Evolutionary conservation across 2,888 invertebrate genomes (phyloP).

Genomic region (Serripes groenlandicus): DNA sequence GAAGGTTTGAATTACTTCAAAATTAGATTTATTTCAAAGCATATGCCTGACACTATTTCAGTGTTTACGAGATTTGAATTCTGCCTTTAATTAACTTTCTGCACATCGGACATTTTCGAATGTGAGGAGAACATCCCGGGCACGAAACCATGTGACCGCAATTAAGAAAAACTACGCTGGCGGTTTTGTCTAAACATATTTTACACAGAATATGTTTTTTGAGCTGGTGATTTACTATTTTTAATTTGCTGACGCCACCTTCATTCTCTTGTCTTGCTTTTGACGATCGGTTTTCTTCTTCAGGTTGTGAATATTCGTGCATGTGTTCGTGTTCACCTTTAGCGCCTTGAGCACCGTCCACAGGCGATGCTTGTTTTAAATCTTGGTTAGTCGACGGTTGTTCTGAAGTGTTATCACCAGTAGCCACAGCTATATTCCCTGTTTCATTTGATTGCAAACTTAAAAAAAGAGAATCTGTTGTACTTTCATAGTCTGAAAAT

Average conservation of each 20-base stretch:
- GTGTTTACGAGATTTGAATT: too few species aligned
- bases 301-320: neutral
- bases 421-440: too few species aligned
- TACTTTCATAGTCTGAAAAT: too few species aligned
- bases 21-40: too few species aligned
- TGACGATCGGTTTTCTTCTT: neutral
- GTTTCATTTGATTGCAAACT: too few species aligned
- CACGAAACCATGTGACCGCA: constrained; percentile 97
- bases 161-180: constrained; percentile 94
- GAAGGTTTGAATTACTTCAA: too few species aligned
- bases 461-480: too few species aligned
- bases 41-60: too few species aligned
- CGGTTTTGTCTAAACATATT: constrained; percentile 96
- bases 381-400: neutral
- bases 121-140: constrained; percentile 93
- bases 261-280: too few species aligned
- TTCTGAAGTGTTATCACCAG: neutral
- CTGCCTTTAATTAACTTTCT: constrained; percentile 93
- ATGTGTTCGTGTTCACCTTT: neutral
- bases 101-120: constrained; percentile 93
- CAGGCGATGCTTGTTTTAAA: neutral
- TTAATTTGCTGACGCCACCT: too few species aligned
- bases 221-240: constrained; percentile 1
- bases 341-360: neutral
- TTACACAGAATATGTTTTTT: constrained; percentile 89